These are phyloP conservation scores for Tragopan temminckii DNA, from an alignment of 2,797 vertebrate genomes.

Conservation along the genomic window DNA sequence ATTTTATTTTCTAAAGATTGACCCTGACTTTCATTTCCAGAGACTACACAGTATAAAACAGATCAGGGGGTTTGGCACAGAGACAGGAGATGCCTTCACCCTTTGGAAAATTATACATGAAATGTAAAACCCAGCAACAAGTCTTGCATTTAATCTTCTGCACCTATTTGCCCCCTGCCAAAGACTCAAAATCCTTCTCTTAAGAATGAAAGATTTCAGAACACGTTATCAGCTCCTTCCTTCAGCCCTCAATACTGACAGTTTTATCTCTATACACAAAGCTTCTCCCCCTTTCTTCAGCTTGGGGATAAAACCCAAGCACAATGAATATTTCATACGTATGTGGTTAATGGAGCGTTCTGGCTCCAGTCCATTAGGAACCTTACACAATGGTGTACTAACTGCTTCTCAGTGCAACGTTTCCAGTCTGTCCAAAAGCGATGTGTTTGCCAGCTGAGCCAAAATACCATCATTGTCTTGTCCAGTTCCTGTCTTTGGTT, in stretches of 20 bases:
- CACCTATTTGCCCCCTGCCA: conserved; percentile 14
- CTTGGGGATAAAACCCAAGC: conserved; percentile 79
- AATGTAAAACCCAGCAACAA: conserved; percentile 66
- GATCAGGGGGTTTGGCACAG: conserved; percentile 38
- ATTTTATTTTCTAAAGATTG: conserved; percentile 59
- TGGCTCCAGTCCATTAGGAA: conserved; percentile 81
- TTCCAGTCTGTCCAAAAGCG: conserved; percentile 69
- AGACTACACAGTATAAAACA: conserved; percentile 24
- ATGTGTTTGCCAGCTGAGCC: conserved; percentile 70
- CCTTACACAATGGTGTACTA: conserved; percentile 83
- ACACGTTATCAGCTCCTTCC: conserved; percentile 42
- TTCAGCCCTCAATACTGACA: conserved; percentile 33
- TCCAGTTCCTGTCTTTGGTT: conserved; percentile 38
- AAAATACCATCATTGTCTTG: conserved; percentile 55
- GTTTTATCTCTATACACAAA: conserved; percentile 36
- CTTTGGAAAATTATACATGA: conserved; percentile 67
- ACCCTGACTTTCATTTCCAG: conserved; percentile 39
- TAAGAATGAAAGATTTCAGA: conserved; percentile 36
- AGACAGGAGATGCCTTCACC: conserved; percentile 47
- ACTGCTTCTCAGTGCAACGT: conserved; percentile 74
- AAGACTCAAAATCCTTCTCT: conserved; percentile 60
- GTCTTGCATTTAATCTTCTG: conserved; percentile 72
- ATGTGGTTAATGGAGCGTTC: conserved; percentile 81
- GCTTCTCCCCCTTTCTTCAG: conserved; percentile 28
- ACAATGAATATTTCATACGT: conserved; percentile 79